Evolutionary conservation across 2,888 invertebrate species (phyloP), one percentile per base, ranked within the genome.

Genomic region (Eretmocerus hayati): DNA sequence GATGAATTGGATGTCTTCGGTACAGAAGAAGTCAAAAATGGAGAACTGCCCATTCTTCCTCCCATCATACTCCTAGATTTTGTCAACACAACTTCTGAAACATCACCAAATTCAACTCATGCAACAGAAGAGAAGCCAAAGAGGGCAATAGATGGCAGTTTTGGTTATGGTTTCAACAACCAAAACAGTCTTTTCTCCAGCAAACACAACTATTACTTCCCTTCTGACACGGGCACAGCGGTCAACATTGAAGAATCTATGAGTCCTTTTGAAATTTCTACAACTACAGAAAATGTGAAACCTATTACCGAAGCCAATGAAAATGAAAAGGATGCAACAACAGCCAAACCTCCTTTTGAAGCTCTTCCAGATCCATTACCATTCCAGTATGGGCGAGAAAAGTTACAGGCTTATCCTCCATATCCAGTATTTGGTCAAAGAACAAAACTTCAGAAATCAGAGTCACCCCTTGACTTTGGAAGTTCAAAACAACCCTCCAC

Each of bases 61-160:
- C 70, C 70, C 2, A 58, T 70, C 20, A 69, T 71, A 33, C 56
- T 71, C 4, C 36, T 70, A 1, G 71, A 71, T 33, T 71, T 69
- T 23, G 64, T 58, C 1, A 68, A 71, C 36, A 58, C 56, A 3
- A 63, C 63, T 0, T 59, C 61, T 5, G 46, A 57, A 8, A 50
- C 43, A 0, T 42, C 54, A 1, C 42, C 41, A 1, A 62, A 62
- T 18, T 38, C 42, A 2, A 56, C 58, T 0, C 26, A 52, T 5
- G 41, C 47, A 4, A 32, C 49, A n/a, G 70, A 71, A 4, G 69
- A 66, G 16, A 71, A 70, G 46, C 59, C 63, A 1, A 87, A 87
- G 62, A 74, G 87, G 56, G 87, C 87, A 0, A 82, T 87, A 13
- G 84, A 87, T 55, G 80, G 80, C 1, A 81, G 82, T 40, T 71